These are phyloP conservation scores for Oxygymnocypris stewartii DNA, from an alignment of 2,113 vertebrate genomes.

Conservation along the genomic window DNA sequence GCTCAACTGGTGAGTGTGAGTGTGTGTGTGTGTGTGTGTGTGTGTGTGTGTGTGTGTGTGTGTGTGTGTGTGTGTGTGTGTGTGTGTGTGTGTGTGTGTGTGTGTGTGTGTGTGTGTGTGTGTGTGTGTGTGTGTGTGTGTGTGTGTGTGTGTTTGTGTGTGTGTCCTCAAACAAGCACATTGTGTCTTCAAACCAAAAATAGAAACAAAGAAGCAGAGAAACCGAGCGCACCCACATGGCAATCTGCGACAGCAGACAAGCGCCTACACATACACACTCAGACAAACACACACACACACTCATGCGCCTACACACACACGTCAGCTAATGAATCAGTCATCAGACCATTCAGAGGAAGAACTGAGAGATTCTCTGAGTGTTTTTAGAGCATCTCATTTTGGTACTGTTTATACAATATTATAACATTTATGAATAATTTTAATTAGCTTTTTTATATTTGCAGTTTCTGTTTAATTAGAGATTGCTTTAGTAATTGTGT, in stretches of 20 bases:
- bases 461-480: no score
- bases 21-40: background rate
- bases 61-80: background rate
- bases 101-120: background rate
- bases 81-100: background rate
- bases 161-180: background rate
- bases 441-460: no score
- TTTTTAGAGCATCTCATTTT: no score
- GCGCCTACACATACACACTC: background rate
- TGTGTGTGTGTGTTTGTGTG: background rate
- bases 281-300: no score
- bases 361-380: no score
- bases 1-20: conserved; percentile 86
- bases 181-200: background rate
- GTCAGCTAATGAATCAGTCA: background rate
- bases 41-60: background rate
- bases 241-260: background rate
- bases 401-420: no score
- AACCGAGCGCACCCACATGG: background rate
- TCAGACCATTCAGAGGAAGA: background rate
- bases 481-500: no score
- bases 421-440: no score
- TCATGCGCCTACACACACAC: background rate
- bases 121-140: background rate
- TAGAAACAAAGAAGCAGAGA: background rate